phyloP scores from a whole-genome alignment of 2,888 invertebrate genomes.

The Drosophila maculinotata region DNA sequence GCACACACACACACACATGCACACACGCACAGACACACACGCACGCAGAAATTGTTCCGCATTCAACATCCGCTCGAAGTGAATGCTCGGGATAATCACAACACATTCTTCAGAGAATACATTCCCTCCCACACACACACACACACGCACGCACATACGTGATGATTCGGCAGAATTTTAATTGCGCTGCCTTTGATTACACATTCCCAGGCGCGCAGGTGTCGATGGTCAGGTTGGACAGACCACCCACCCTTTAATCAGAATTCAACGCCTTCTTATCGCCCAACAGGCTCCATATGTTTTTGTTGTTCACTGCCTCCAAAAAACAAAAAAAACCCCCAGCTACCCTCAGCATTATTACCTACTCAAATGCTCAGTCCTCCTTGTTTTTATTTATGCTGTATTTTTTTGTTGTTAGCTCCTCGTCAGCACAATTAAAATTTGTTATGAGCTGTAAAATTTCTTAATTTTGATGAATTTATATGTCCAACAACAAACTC shows the following conservation, averaged over 20 bases:
- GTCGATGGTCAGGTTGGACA: constrained; percentile 27
- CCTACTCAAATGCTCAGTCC: not conserved
- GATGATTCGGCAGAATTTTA: constrained; percentile 48
- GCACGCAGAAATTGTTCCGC: constrained; percentile 13
- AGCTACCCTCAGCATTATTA: not conserved
- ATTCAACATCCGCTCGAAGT: constrained; percentile 41
- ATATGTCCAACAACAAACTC: constrained; percentile 41
- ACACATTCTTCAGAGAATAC: constrained; percentile 28
- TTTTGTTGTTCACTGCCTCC: constrained; percentile 11
- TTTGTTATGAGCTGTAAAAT: constrained; percentile 78
- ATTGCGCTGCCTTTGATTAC: constrained; percentile 58
- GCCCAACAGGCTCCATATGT: constrained; percentile 36
- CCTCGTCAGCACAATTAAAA: constrained; percentile 71
- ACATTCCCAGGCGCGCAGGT: constrained; percentile 41
- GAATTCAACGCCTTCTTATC: constrained; percentile 52
- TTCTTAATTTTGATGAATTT: constrained; percentile 77
- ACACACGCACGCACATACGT: not conserved
- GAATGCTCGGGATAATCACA: constrained; percentile 36
- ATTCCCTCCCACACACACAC: constrained; percentile 1
- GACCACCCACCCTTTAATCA: constrained; percentile 43
- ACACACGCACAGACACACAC: not conserved
- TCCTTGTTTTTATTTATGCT: constrained; percentile 1
- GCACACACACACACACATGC: not conserved
- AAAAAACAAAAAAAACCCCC: constrained; percentile 3
- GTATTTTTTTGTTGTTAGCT: constrained; percentile 9